Base-by-base conservation (phyloP, 2,888 invertebrate species). In the Thelaira solivaga region DNA sequence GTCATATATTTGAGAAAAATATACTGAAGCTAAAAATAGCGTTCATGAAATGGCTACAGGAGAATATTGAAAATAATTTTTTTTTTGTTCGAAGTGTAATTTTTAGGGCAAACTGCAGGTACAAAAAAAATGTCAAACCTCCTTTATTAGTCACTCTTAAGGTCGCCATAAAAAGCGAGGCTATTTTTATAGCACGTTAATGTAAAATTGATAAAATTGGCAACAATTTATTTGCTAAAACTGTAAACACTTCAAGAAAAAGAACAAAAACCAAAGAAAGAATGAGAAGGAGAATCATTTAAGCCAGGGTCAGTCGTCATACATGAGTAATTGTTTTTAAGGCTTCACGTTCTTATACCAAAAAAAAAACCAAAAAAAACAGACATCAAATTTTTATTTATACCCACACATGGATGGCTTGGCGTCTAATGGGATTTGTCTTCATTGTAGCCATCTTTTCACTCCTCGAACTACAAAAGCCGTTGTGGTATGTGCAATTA, bases 391-490 rank as follows among this genome's bases (percentile, higher is more conserved):
- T 59, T 31, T 18, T 8, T 18, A 65, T 10, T 62, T n/a, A 29
- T 18, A 53, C 41, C n/a, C 29, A 29, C 57, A 22, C 18, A 45
- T 45, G n/a, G n/a, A 34, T 7, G 4, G n/a, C 2, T 34, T 39
- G 18, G n/a, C 31, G 43, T 68, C 61, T 75, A 75, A 75, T 75
- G 61, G 31, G 74, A 75, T 75, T 75, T 68, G 68, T 53, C 67
- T 75, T 61, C 61, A 55, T 67, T 74, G 65, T 41, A n/a, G 13
- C 22, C 49, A 13, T 22, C 47, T 68, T 29, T 36, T 7, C n/a
- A n/a, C n/a, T n/a, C 26, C 26, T 20, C 24, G 2, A 10, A 11
- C n/a, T 18, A 11, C 59, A n/a, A 16, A 22, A 49, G 16, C 7
- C 18, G 26, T n/a, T n/a, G n/a, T 11, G 18, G 31, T 49, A 39